phyloP scores from a whole-genome alignment of 2,888 invertebrate species.

The Mesorhabditis belari region DNA sequence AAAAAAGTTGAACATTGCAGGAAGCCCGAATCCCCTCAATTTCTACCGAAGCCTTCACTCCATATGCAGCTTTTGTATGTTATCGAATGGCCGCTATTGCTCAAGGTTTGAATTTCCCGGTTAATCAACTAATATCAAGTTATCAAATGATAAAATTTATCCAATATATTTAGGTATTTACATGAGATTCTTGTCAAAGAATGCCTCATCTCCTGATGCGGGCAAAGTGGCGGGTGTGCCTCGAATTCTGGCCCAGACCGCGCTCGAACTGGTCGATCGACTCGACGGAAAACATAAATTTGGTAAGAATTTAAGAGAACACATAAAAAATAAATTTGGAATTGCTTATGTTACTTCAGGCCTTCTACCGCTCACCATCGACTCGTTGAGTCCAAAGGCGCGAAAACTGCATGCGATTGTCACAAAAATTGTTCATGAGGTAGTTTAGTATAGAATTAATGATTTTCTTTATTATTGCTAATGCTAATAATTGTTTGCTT shows the following conservation, averaged over 20 bases:
- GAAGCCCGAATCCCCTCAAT: constrained; percentile 14
- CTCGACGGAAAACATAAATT: constrained; percentile 12
- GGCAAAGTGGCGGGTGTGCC: constrained; percentile 25
- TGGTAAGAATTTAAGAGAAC: constrained; percentile 10
- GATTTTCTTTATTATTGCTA: too few species aligned
- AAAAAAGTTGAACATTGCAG: too few species aligned
- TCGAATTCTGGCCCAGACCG: constrained; percentile 23
- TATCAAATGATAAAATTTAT: constrained; percentile 42
- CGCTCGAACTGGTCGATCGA: constrained; percentile 22
- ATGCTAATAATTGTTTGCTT: too few species aligned
- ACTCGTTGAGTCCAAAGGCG: constrained; percentile 53
- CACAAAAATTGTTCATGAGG: constrained; percentile 53
- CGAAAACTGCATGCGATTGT: constrained; percentile 53
- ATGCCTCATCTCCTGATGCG: constrained; percentile 31
- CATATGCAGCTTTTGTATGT: constrained; percentile 55
- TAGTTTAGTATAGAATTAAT: background rate
- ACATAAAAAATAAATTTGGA: background rate
- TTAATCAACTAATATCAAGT: constrained; percentile 53
- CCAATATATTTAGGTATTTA: constrained; percentile 22
- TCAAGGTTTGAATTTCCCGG: constrained; percentile 46
- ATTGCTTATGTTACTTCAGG: constrained; percentile 26
- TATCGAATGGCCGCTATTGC: constrained; percentile 55
- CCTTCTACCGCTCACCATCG: constrained; percentile 52
- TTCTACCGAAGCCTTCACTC: constrained; percentile 42
- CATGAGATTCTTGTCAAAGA: constrained; percentile 27